phyloP scores from a whole-genome alignment of 1,140 invertebrate genomes.

The Drosophila truncata region DNA sequence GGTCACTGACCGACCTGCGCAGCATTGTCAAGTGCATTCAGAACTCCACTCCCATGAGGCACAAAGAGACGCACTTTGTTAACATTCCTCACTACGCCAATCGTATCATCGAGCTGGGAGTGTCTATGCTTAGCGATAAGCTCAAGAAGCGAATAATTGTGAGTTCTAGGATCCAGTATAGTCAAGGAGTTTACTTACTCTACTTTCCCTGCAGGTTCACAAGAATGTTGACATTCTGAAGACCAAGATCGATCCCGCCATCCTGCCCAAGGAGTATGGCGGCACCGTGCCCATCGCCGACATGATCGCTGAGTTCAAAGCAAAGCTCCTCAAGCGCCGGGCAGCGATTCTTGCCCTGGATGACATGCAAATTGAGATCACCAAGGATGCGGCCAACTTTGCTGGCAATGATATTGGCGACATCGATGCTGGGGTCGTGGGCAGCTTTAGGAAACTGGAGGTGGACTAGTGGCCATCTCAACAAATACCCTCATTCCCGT shows the following conservation, averaged over 20 bases:
- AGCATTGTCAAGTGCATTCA: constrained; percentile 92
- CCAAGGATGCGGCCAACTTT: constrained; percentile 87
- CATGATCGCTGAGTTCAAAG: constrained; percentile 92
- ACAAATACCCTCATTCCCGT: constrained; percentile 4
- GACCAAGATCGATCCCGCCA: constrained; percentile 89
- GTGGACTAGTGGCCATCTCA: constrained; percentile 88
- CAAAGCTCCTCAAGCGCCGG: constrained; percentile 88
- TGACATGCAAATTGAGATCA: constrained; percentile 91
- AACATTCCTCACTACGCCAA: constrained; percentile 92
- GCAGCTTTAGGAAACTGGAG: constrained; percentile 92
- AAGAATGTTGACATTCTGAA: constrained; percentile 89
- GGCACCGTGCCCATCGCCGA: constrained; percentile 91
- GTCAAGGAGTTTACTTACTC: not conserved
- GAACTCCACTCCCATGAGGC: constrained; percentile 95
- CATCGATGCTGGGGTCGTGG: constrained; percentile 89
- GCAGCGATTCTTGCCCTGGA: constrained; percentile 90
- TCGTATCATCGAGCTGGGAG: constrained; percentile 92
- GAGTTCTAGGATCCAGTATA: constrained; percentile 65
- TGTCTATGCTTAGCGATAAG: constrained; percentile 93
- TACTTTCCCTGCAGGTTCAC: constrained; percentile 87
- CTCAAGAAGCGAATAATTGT: constrained; percentile 91
- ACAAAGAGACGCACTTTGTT: constrained; percentile 93
- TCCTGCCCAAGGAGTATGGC: constrained; percentile 94
- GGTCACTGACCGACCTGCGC: constrained; percentile 92
- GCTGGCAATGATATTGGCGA: constrained; percentile 89